phyloP scores from a whole-genome alignment of 2,797 vertebrate genomes.

The Sebastes oblongus region DNA sequence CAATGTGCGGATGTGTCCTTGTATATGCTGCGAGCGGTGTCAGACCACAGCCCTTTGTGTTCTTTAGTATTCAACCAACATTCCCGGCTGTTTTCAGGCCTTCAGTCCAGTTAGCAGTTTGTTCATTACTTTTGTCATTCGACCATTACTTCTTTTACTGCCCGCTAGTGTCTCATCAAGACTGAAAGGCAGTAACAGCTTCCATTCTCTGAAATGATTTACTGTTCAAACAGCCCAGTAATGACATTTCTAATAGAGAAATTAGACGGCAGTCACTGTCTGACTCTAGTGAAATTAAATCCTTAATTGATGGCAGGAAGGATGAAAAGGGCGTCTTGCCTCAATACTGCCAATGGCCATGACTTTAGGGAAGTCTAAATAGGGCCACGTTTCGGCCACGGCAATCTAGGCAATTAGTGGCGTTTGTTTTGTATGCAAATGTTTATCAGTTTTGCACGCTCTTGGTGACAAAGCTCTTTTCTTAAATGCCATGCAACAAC shows the following conservation, averaged over 20 bases:
- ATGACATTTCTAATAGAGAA: constrained; percentile 76
- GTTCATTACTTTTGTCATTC: constrained; percentile 49
- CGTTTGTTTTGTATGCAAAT: constrained; percentile 46
- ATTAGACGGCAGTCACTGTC: constrained; percentile 65
- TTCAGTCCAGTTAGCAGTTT: constrained; percentile 29
- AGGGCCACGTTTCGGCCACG: background rate
- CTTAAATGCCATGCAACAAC: constrained; percentile 52
- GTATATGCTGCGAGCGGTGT: background rate
- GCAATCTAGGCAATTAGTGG: constrained; percentile 46
- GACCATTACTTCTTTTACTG: constrained; percentile 41
- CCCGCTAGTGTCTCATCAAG: constrained; percentile 48
- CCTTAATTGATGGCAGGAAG: constrained; percentile 68
- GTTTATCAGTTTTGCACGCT: constrained; percentile 21
- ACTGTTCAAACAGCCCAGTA: constrained; percentile 74
- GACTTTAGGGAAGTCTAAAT: constrained; percentile 46
- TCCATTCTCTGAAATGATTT: constrained; percentile 67
- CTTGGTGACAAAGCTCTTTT: constrained; percentile 20
- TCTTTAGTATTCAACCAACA: constrained; percentile 21
- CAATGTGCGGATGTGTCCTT: background rate
- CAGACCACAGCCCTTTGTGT: background rate
- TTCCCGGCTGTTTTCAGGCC: constrained; percentile 1
- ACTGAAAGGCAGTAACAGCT: constrained; percentile 39
- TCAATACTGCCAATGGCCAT: constrained; percentile 10
- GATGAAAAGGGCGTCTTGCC: constrained; percentile 51
- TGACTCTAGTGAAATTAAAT: constrained; percentile 68